These are phyloP conservation scores for Prorops nasuta DNA, from an alignment of 1,140 invertebrate species.

Conservation along the genomic window DNA sequence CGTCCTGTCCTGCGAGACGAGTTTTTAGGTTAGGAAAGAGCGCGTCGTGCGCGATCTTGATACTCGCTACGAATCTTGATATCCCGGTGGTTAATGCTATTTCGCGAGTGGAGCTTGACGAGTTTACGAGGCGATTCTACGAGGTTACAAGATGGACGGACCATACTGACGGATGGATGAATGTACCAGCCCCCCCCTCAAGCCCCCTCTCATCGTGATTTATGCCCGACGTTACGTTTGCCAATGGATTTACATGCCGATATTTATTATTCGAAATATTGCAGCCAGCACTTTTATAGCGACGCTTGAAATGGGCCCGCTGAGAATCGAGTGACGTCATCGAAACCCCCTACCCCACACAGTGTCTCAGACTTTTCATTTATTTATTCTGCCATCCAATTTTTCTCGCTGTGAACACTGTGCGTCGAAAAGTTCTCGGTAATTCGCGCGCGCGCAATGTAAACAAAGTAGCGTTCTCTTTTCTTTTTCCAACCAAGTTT, in stretches of 20 bases:
- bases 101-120: constrained; percentile 54
- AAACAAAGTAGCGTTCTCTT: too few relatives aligned
- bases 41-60: constrained; percentile 19
- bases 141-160: constrained; percentile 29
- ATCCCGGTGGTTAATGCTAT: constrained; percentile 56
- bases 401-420: too few relatives aligned
- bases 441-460: too few relatives aligned
- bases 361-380: too few relatives aligned
- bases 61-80: constrained; percentile 51
- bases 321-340: too few relatives aligned
- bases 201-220: constrained; percentile 42
- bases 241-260: constrained; percentile 57
- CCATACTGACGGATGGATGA: constrained; percentile 18
- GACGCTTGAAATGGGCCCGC: constrained; percentile 44
- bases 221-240: constrained; percentile 54
- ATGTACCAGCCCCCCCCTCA: constrained; percentile 17
- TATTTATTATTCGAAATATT: constrained; percentile 58
- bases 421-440: constrained; percentile 16
- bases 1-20: too few relatives aligned
- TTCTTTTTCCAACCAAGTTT: too few relatives aligned
- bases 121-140: constrained; percentile 54
- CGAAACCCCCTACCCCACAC: too few relatives aligned
- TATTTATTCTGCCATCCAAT: too few relatives aligned
- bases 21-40: too few relatives aligned
- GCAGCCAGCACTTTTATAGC: constrained; percentile 54